Evolutionary conservation across 2,888 invertebrate genomes (phyloP), one percentile per base, ranked within the genome.

Genomic region (Hirtodrosophila cameraria): DNA sequence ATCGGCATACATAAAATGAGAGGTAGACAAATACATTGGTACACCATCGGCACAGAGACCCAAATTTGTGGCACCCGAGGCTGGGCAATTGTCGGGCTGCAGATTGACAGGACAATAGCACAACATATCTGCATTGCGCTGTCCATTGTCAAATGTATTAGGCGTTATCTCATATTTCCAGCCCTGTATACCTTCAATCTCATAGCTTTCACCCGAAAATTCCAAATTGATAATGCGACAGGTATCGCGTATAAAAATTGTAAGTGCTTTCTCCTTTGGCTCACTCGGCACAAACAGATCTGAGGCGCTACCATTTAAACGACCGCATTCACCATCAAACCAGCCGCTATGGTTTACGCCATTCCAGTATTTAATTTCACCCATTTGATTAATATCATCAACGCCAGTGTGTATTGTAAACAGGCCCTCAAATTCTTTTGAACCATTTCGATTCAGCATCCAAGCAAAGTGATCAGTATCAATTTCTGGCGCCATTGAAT

Each of bases 1-100:
- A 90, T 96, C 95, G 0, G 95, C 94, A 78, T 94, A 89, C 77
- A 95, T 93, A 90, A 97, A 97, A 90, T 97, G 96, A 0, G 97
- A 95, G 77, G 94, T 93, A 0, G 96, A 95, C 31, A 96, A 92
- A 89, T 94, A 95, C 50, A 95, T 95, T 0, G 97, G 97, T 1
- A 96, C 95, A 6, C 94, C 95, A 86, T 91, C 94, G 60, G 94
- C 93, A 88, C 96, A 96, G 3, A 91, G 88, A 0, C 94, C 94
- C 59, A 96, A 93, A 89, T 95, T 94, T 4, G 95, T 92, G 0
- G 94, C 93, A 2, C 96, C 96, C 33, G 80, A 54, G 11, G 88
- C 86, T 0, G 93, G 85, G 77, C 93, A 93, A 38, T 88, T 69
- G 18, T 89, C 61, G 1, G 83, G 81, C 5, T 86, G 85, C 3